Evolutionary conservation across 2,797 vertebrate genomes (phyloP), one percentile per base, ranked within the genome.

Genomic region (Enteromius viviparus): DNA sequence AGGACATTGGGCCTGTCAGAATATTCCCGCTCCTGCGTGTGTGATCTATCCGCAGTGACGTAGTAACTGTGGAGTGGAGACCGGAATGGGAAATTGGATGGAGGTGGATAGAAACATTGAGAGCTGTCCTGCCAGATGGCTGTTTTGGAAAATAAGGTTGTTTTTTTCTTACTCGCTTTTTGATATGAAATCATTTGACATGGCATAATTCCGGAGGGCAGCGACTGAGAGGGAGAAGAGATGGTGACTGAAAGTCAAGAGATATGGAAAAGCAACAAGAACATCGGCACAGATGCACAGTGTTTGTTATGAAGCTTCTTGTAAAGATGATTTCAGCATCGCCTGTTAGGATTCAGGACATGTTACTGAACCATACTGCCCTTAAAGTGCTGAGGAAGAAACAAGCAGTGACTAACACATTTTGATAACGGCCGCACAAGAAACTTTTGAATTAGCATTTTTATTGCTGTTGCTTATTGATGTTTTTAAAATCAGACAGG

Each of bases 181-280:
- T 34, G 23, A 85, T 83, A 87, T 84, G 71, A 91, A 89, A 87
- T 89, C 91, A 92, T 93, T 91, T 94, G 91, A 93, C 91, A 92
- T 84, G 89, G 83, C 81, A 85, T 87, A 90, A 49, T 90, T 92
- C 89, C 88, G 86, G 78, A 81, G 53, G 89, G 90, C 88, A 76
- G 60, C 1, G 14, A 75, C 21, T 3, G 40, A 76, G 53, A n/a
- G n/a, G 23, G 78, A 74, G 51, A 72, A 51, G 40, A 51, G 45
- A 34, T 55, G 47, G 21, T 4, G 14, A 72, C 74, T 79, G 75
- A 86, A 88, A 76, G 72, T 64, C 58, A 66, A 86, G 75, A 86
- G 71, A 58, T 82, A 76, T 26, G n/a, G 68, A 47, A 66, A 40
- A 72, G 26, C 15, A 34, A 74, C 37, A 75, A 26, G 7, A 11